These are phyloP conservation scores for Mamestra configurata DNA, from an alignment of 1,140 invertebrate species.

Conservation along the genomic window DNA sequence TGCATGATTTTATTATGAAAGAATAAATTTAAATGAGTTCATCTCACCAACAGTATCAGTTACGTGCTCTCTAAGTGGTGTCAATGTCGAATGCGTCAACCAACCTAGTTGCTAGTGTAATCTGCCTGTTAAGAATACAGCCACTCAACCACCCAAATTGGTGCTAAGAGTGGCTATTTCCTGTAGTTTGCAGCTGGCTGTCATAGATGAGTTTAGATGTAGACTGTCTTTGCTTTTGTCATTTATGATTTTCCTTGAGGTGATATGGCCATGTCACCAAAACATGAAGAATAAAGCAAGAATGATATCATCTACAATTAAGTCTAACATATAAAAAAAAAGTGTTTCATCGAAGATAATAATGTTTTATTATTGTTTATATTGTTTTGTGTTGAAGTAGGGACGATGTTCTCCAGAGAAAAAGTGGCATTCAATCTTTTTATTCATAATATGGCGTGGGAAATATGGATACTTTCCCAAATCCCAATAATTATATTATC, in stretches of 20 bases:
- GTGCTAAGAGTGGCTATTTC: slow-evolving; percentile 2
- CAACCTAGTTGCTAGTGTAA: slow-evolving; percentile 13
- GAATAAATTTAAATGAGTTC: neutral
- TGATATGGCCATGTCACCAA: neutral
- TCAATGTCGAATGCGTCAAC: slow-evolving; percentile 16
- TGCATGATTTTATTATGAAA: too few species aligned
- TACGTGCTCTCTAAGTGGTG: neutral
- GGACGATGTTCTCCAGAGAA: too few species aligned
- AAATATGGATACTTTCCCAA: too few species aligned
- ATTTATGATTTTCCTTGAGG: neutral
- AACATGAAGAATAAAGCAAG: too few species aligned
- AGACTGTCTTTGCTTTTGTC: neutral
- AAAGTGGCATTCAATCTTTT: too few species aligned
- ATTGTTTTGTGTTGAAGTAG: too few species aligned
- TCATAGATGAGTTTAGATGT: neutral
- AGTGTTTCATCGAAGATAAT: too few species aligned
- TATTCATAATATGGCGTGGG: too few species aligned
- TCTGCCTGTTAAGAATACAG: neutral
- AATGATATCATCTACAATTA: too few species aligned
- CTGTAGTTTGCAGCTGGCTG: neutral
- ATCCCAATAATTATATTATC: too few species aligned
- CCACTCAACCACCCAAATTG: neutral
- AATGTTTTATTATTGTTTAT: too few species aligned
- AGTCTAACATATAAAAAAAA: too few species aligned
- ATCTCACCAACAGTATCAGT: neutral